Evolutionary conservation across 2,797 vertebrate species (phyloP), one percentile per base, ranked within the genome.

Genomic region (Alosa sapidissima): DNA sequence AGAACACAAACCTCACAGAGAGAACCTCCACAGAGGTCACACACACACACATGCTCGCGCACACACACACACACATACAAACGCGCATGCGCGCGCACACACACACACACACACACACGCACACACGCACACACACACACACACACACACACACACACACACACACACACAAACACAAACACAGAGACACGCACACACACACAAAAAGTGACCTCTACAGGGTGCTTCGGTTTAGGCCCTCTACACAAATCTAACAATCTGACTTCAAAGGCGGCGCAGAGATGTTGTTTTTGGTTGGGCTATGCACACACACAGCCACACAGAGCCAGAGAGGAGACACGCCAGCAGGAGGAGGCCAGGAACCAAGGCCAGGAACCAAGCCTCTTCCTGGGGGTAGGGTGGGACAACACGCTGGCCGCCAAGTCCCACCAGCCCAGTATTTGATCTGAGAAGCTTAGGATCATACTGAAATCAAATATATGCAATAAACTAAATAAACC

Each of bases 251-350:
- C 33, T 41, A 36, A 36, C 65, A 5, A 36, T 72, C 28, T 33
- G 33, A 36, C 28, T 72, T 72, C 65, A 72, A 72, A 72, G 65
- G 33, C 65, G 14, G 33, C 11, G 11, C 28, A 13, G 65, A 4
- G 13, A 10, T 72, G 65, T 72, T 72, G 65, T 72, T 72, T 72
- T 72, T 72, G 65, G 65, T 72, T 5, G 65, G 65, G 28, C 33
- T 36, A 14, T 33, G n/a, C 60, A 33, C 24, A 24, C 60, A 62
- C n/a, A 72, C 65, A 36, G 65, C 65, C 33, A 14, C 3, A 41
- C n/a, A 24, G 24, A 6, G 8, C 10, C 9, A 24, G 62, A 65
- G 62, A 62, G 19, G 21, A 62, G 58, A 10, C 48, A 84, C 24
- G 58, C 14, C 24, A 72, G 48, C n/a, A 48, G 62, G 58, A 65